Conservation (phyloP, 2,797 vertebrate genomes). For the Cygnus olor region DNA sequence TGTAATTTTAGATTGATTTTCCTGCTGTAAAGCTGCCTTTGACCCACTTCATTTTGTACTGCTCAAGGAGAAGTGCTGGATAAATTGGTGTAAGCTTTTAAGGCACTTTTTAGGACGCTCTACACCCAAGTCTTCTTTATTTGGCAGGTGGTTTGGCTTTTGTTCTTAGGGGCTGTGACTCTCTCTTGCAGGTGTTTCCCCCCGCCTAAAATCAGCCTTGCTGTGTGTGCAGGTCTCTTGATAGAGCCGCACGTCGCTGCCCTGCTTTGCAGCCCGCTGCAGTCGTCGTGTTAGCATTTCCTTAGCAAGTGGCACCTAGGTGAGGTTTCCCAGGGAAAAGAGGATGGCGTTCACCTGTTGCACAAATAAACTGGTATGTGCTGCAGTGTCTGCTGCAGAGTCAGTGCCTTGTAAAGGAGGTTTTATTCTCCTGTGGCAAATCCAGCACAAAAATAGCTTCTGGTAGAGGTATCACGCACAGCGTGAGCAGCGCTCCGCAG, state of each 20-base stretch:
- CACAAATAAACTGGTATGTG: accelerated
- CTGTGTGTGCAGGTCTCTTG: background rate
- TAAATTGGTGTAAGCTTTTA: background rate
- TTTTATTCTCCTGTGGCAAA: constrained; percentile 9
- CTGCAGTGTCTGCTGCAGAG: constrained; percentile 29
- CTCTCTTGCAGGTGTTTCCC: background rate
- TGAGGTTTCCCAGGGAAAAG: background rate
- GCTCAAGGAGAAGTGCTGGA: constrained; percentile 7
- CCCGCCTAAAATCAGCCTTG: background rate
- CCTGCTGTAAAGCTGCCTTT: constrained; percentile 43
- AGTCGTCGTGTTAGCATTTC: accelerated
- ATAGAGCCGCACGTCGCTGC: accelerated
- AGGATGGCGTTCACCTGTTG: background rate
- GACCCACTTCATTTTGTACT: constrained; percentile 32
- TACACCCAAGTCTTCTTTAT: background rate
- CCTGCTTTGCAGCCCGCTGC: background rate
- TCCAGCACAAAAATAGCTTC: background rate
- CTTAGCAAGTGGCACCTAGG: background rate
- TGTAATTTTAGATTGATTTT: constrained; percentile 50
- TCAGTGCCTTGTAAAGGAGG: background rate
- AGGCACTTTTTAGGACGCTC: background rate
- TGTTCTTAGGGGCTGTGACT: background rate
- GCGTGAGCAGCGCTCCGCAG: accelerated
- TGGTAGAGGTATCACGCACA: background rate
- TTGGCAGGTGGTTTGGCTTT: background rate